Conservation (phyloP, 2,888 invertebrate species). For the Phengaris alcon region DNA sequence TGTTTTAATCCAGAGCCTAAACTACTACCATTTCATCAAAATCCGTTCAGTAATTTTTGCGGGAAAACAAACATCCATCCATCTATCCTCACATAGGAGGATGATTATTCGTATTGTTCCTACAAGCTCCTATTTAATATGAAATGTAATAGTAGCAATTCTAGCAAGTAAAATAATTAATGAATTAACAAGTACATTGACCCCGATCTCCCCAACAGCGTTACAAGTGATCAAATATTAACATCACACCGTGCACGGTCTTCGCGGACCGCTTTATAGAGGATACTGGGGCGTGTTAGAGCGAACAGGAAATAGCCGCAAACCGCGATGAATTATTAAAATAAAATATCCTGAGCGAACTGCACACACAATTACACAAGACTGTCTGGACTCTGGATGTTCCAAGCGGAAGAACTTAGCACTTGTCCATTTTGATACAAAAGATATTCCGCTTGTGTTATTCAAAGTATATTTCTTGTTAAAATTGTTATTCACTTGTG, state of each 20-base stretch:
- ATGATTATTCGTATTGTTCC: too few species aligned
- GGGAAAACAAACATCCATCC: too few species aligned
- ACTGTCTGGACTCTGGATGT: neutral
- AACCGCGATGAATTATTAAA: slow-evolving; percentile 13
- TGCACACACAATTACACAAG: neutral
- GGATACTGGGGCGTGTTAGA: neutral
- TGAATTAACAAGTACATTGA: neutral
- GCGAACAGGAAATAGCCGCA: slow-evolving; percentile 1
- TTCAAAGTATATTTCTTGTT: neutral
- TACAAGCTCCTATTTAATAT: too few species aligned
- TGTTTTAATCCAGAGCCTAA: too few species aligned
- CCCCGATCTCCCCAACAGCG: neutral
- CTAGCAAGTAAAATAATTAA: neutral
- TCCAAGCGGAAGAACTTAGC: neutral
- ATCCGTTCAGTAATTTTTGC: too few species aligned
- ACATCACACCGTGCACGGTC: slow-evolving; percentile 7
- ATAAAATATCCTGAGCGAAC: neutral
- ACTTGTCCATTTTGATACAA: neutral
- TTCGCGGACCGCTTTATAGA: slow-evolving; percentile 7
- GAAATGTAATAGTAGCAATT: neutral
- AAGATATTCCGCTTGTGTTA: neutral
- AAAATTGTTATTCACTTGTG: neutral
- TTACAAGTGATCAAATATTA: slow-evolving; percentile 19
- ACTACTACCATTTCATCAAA: too few species aligned
- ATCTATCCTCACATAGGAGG: too few species aligned